phyloP scores from a whole-genome alignment of 2,888 invertebrate genomes.

The Drosophila anomalata region DNA sequence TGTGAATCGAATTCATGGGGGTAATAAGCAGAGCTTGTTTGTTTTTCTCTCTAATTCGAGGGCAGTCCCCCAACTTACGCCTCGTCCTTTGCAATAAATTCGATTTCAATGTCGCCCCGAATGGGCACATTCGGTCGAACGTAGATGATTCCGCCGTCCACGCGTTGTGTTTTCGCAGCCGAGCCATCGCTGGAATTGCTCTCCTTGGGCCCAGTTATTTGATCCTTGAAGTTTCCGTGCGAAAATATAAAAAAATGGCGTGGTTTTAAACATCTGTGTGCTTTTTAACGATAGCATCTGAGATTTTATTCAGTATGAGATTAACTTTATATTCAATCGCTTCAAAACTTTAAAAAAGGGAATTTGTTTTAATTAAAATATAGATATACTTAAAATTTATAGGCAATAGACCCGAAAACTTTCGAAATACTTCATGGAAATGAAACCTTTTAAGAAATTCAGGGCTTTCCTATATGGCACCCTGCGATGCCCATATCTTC shows the following conservation, averaged over 20 bases:
- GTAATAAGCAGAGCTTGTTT: conserved; percentile 40
- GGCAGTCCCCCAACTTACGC: conserved; percentile 83
- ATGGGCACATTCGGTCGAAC: conserved; percentile 84
- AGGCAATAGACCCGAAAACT: too few relatives aligned
- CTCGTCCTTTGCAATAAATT: conserved; percentile 86
- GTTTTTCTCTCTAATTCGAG: conserved; percentile 29
- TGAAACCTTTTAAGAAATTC: too few relatives aligned
- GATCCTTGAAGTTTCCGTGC: conserved; percentile 63
- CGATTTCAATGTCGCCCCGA: conserved; percentile 84
- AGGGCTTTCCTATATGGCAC: too few relatives aligned
- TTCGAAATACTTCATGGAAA: too few relatives aligned
- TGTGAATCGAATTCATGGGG: conserved; percentile 62
- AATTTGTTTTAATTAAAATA: too few relatives aligned
- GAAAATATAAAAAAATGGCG: conserved; percentile 29
- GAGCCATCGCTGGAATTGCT: conserved; percentile 39
- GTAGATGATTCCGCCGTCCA: conserved; percentile 85
- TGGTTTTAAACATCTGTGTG: conserved; percentile 42
- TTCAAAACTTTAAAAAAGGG: too few relatives aligned
- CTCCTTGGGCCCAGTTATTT: conserved; percentile 54
- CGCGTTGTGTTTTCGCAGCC: conserved; percentile 75
- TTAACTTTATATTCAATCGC: not conserved
- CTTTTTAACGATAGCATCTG: conserved; percentile 26
- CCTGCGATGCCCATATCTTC: too few relatives aligned
- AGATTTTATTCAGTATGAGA: not conserved
- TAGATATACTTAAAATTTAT: too few relatives aligned